A percentile compares a stretch with the other conserved stretches of the same genome.
Conservation (phyloP, 2,888 invertebrate genomes). For the Rhorus exstirpatorius region DNA sequence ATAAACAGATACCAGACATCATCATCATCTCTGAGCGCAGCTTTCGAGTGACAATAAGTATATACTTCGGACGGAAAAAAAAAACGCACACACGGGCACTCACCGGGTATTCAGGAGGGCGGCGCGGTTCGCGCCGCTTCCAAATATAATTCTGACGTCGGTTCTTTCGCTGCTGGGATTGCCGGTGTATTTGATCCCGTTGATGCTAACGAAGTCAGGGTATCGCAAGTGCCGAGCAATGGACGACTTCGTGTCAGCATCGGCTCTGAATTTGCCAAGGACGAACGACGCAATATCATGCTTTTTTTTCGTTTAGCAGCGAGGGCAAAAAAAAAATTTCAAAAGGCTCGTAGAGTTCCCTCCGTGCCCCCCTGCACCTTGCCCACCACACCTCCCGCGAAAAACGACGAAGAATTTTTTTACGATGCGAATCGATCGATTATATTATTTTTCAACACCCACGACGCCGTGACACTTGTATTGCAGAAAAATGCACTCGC, state of each 20-base stretch:
- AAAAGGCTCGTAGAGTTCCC: too few relatives aligned
- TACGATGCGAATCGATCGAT: neutral
- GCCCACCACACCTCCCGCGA: too few relatives aligned
- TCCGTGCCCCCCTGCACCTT: too few relatives aligned
- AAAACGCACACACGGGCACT: slow-evolving; percentile 60
- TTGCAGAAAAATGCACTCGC: slow-evolving; percentile 29
- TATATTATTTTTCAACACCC: slow-evolving; percentile 35
- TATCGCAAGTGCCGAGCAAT: slow-evolving; percentile 46
- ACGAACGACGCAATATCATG: slow-evolving; percentile 66
- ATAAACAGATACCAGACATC: neutral
- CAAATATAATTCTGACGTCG: slow-evolving; percentile 76
- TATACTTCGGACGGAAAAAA: neutral
- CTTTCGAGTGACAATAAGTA: slow-evolving; percentile 9
- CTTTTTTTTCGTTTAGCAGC: slow-evolving; percentile 41
- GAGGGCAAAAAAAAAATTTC: neutral
- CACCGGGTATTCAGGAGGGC: slow-evolving; percentile 78
- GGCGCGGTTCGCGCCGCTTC: slow-evolving; percentile 72
- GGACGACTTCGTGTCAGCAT: slow-evolving; percentile 55
- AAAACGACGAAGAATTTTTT: neutral
- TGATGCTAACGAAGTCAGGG: slow-evolving; percentile 46
- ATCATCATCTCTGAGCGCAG: neutral
- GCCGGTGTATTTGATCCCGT: slow-evolving; percentile 43
- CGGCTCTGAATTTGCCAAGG: slow-evolving; percentile 42
- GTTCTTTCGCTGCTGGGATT: slow-evolving; percentile 46
- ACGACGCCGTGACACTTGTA: slow-evolving; percentile 29